Evolutionary conservation across 2,888 invertebrate genomes (phyloP), one percentile per base, ranked within the genome.

Genomic region (Tetrapedia diversipes): DNA sequence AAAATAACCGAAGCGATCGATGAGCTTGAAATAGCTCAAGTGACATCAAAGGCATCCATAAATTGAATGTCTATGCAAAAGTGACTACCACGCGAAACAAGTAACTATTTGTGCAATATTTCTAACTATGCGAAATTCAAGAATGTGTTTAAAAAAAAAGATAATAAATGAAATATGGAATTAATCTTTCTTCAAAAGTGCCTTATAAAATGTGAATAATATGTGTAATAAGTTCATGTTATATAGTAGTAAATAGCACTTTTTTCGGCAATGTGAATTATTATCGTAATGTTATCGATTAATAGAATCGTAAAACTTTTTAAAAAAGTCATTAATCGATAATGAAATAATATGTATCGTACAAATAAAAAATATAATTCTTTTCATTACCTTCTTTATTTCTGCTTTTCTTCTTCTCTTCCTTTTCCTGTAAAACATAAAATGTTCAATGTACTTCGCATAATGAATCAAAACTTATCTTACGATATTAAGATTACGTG

Each of bases 321-420:
- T 49, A 6, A 19, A 16, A 57, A 56, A 61, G 22, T 14, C 24
- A 22, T 4, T 39, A 56, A 72, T 51, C 16, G 57, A 39, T 49
- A 41, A 16, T 4, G 10, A 47, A 29, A 39, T n/a, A 27, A 34
- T 24, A 6, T 27, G 39, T 71, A 34, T 34, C 39, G 32, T 45
- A 61, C 6, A 43, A 3, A 27, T n/a, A 43, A 43, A 56, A 34
- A 22, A 59, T 29, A 59, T 19, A 32, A 49, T 59, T 66, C 53
- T 19, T 60, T 49, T 65, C 22, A 51, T 85, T 93, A 97, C 97
- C 97, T 96, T 97, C 97, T 94, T 97, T 97, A 91, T 96, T 96
- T 92, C 96, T 95, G 89, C 95, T 95, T 92, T 97, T 97, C 93
- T 97, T 97, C 92, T 97, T 97, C 76, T 94, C 95, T 89, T 96